These are phyloP conservation scores for Heliconius hortense DNA, from an alignment of 2,888 invertebrate genomes.

Conservation along the genomic window DNA sequence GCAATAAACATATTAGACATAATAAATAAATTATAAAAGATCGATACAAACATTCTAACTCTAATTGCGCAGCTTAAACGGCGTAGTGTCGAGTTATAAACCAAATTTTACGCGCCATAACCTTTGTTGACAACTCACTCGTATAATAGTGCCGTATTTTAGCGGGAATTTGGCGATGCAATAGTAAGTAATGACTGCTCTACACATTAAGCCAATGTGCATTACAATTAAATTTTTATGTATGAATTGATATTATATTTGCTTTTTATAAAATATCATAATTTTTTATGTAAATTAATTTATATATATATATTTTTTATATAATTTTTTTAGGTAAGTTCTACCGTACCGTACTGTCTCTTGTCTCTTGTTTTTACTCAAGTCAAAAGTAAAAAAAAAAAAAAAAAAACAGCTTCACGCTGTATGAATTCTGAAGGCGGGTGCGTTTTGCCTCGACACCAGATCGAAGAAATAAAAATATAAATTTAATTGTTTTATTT, in stretches of 20 bases:
- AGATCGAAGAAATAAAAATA: no score
- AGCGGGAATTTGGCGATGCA: constrained; percentile 62
- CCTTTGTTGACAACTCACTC: constrained; percentile 74
- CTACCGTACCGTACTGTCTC: no score
- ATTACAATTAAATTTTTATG: constrained; percentile 49
- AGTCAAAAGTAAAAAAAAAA: no score
- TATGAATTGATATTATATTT: neutral
- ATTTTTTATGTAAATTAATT: no score
- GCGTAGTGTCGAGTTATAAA: constrained; percentile 75
- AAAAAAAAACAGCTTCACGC: no score
- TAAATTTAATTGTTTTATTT: no score
- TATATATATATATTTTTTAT: no score
- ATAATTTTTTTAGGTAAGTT: no score
- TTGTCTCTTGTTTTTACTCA: no score
- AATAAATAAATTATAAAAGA: constrained; percentile 14
- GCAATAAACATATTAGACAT: neutral
- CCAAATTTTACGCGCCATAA: constrained; percentile 81
- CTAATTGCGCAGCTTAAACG: constrained; percentile 68
- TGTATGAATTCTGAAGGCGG: no score
- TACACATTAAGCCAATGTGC: constrained; percentile 56
- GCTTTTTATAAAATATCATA: no score
- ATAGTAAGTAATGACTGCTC: constrained; percentile 44
- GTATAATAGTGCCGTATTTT: constrained; percentile 78
- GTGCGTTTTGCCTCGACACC: no score
- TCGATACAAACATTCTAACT: constrained; percentile 40